Evolutionary conservation across 2,888 invertebrate species (phyloP).

Genomic region (Agrotis exclamationis): DNA sequence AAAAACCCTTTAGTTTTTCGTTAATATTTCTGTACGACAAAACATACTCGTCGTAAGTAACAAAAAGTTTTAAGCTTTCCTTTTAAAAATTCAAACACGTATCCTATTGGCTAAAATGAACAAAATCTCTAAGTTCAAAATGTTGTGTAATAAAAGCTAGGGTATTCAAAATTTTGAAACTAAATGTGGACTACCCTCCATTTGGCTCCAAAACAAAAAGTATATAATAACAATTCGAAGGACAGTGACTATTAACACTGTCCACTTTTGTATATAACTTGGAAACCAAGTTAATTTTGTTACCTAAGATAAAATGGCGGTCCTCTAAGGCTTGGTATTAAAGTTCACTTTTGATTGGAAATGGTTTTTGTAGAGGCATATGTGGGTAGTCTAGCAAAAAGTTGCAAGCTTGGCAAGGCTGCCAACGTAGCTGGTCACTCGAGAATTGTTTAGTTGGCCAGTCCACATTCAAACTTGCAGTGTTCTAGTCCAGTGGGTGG

Average conservation of each 20-base stretch:
- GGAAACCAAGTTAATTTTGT: conserved; percentile 53
- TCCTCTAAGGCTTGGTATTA: conserved; percentile 13
- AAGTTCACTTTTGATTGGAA: conserved; percentile 34
- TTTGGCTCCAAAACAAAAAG: conserved; percentile 84
- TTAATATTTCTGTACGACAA: not conserved
- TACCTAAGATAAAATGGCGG: not conserved
- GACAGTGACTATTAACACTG: conserved; percentile 84
- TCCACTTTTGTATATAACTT: conserved; percentile 81
- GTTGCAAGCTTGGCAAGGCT: conserved; percentile 81
- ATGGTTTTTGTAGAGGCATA: conserved; percentile 24
- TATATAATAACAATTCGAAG: conserved; percentile 82
- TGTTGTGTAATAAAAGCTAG: conserved; percentile 52
- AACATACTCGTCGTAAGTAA: not conserved
- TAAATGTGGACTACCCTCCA: conserved; percentile 63
- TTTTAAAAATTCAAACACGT: conserved; percentile 30
- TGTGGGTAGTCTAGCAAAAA: conserved; percentile 65
- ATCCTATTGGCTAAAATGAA: conserved; percentile 52
- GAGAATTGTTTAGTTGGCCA: conserved; percentile 87
- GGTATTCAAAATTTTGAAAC: conserved; percentile 55
- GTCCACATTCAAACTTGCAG: conserved; percentile 69
- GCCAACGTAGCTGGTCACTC: conserved; percentile 81
- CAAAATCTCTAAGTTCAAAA: conserved; percentile 50
- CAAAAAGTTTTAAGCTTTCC: conserved; percentile 1
- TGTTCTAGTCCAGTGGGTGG: conserved; percentile 66
- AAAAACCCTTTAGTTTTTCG: too few relatives aligned